phyloP scores from a whole-genome alignment of 2,888 invertebrate species.

The Serrognathus titanus region DNA sequence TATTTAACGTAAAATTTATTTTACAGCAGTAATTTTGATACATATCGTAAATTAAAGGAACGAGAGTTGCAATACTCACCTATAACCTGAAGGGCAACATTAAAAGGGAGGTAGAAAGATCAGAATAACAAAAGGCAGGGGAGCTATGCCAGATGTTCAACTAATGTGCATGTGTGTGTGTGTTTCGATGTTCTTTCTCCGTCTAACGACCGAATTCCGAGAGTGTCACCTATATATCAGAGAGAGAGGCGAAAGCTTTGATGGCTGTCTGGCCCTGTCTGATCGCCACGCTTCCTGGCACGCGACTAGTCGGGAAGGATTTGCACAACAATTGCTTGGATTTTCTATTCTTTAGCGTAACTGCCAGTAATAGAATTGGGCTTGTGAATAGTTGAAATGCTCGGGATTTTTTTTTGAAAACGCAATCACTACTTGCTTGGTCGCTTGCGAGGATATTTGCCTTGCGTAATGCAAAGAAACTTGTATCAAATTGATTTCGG shows the following conservation, averaged over 20 bases:
- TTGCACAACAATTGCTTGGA: constrained; percentile 47
- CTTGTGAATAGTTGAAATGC: constrained; percentile 13
- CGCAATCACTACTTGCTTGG: constrained; percentile 9
- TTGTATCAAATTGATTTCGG: constrained; percentile 24
- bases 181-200: constrained; percentile 25
- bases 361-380: constrained; percentile 36
- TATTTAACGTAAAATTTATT: constrained; percentile 9
- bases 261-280: constrained; percentile 48
- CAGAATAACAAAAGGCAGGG: constrained; percentile 22
- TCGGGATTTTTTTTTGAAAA: background rate
- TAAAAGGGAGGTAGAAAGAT: constrained; percentile 24
- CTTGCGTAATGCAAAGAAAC: constrained; percentile 22
- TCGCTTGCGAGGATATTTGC: constrained; percentile 14
- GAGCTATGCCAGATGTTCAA: constrained; percentile 39
- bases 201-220: constrained; percentile 21
- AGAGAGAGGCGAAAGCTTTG: constrained; percentile 39
- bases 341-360: constrained; percentile 44
- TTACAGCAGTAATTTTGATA: constrained; percentile 14
- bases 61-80: constrained; percentile 25
- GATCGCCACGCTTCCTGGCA: constrained; percentile 47
- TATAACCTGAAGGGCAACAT: constrained; percentile 27
- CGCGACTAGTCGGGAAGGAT: constrained; percentile 44
- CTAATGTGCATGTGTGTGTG: constrained; percentile 32
- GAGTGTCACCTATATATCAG: constrained; percentile 8
- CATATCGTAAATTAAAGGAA: constrained; percentile 24